These are phyloP conservation scores for Tillus elongatus DNA, from an alignment of 2,888 invertebrate genomes.

Conservation along the genomic window DNA sequence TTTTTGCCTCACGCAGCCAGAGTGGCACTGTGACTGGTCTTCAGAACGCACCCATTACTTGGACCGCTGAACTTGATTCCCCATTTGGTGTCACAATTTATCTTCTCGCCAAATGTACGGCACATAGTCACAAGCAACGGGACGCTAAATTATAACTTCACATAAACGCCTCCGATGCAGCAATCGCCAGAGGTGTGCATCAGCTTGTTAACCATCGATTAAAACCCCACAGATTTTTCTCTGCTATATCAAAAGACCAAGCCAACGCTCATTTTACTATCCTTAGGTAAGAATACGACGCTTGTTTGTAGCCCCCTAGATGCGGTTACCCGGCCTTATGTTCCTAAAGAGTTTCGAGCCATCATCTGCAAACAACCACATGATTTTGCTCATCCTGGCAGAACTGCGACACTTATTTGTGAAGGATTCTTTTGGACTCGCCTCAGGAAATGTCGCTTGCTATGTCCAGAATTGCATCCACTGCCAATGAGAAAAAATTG, in stretches of 20 bases:
- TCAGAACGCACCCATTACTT: background rate
- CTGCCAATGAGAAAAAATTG: background rate
- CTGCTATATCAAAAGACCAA: background rate
- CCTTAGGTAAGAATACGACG: background rate
- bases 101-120: constrained; percentile 5
- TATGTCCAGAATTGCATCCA: background rate
- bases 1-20: too few relatives aligned
- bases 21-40: too few relatives aligned
- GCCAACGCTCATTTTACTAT: background rate
- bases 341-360: background rate
- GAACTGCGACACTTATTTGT: background rate
- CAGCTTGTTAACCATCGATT: background rate
- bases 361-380: background rate
- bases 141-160: background rate
- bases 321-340: background rate
- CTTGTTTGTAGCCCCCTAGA: background rate
- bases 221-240: constrained; percentile 4
- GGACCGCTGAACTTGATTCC: constrained; percentile 3
- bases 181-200: constrained; percentile 3
- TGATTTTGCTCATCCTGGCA: background rate
- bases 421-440: background rate
- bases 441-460: background rate
- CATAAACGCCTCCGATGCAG: background rate
- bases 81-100: background rate
- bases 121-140: background rate